Evolutionary conservation across 2,797 vertebrate genomes (phyloP).

Genomic region (Hydrolagus colliei): DNA sequence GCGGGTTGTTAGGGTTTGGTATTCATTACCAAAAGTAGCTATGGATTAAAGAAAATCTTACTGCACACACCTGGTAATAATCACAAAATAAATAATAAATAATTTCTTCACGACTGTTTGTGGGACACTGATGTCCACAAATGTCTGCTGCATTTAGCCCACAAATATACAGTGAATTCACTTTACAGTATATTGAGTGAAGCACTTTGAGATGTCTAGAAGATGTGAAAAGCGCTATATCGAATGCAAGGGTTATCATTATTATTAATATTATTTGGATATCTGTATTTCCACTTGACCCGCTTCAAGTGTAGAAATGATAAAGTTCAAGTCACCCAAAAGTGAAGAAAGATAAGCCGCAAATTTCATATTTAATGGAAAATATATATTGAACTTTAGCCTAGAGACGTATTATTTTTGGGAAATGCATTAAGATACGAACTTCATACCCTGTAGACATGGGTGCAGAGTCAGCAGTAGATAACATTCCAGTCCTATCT

Average conservation of each 20-base stretch:
- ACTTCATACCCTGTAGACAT: constrained; percentile 5
- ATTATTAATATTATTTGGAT: constrained; percentile 8
- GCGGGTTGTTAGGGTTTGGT: no score
- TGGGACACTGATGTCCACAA: not conserved
- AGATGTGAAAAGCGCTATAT: no score
- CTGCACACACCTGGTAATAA: no score
- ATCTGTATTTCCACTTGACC: constrained; percentile 29
- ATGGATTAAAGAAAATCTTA: no score
- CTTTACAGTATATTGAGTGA: no score
- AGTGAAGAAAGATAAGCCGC: constrained; percentile 17
- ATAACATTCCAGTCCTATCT: not conserved
- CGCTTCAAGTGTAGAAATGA: constrained; percentile 20
- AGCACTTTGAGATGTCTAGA: no score
- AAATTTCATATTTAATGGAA: constrained; percentile 16
- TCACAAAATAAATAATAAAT: no score
- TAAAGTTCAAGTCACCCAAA: constrained; percentile 23
- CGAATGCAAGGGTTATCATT: not conserved
- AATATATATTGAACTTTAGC: constrained; percentile 25
- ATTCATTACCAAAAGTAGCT: no score
- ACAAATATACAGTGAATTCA: no score
- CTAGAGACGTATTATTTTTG: constrained; percentile 12
- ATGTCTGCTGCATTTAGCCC: not conserved
- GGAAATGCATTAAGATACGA: constrained; percentile 3
- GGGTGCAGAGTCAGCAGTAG: not conserved
- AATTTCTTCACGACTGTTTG: no score